A percentile compares a stretch with the other conserved stretches of the same genome.
These are phyloP conservation scores for Synergus japonicus DNA, from an alignment of 2,888 invertebrate genomes.

Conservation along the genomic window DNA sequence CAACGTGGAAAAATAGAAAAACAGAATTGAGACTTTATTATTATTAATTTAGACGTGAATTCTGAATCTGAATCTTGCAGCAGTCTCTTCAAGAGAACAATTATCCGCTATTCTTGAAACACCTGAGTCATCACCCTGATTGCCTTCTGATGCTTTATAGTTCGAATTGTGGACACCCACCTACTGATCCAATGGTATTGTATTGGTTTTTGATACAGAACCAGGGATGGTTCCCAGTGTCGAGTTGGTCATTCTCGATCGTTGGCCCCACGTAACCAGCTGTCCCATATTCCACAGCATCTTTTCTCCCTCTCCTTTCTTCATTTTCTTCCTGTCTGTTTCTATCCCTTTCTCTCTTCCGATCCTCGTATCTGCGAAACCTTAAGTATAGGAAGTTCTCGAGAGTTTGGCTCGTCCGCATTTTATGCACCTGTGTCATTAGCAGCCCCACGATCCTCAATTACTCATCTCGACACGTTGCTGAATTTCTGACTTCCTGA, in stretches of 20 bases:
- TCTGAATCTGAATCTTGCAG: background rate
- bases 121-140: slow-evolving; percentile 4
- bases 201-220: slow-evolving; percentile 2
- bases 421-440: slow-evolving; percentile 37
- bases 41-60: no score
- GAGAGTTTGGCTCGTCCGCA: slow-evolving; percentile 30
- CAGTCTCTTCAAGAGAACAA: background rate
- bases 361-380: slow-evolving; percentile 14
- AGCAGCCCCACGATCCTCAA: slow-evolving; percentile 23
- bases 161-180: background rate
- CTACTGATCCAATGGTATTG: slow-evolving; percentile 1
- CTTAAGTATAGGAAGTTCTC: slow-evolving; percentile 18
- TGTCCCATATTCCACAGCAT: slow-evolving; percentile 42
- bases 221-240: background rate
- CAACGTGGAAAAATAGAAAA: no score
- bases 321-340: background rate
- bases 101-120: background rate
- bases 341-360: slow-evolving; percentile 28
- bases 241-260: slow-evolving; percentile 61
- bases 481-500: slow-evolving; percentile 25
- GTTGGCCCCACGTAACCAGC: slow-evolving; percentile 53
- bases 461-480: slow-evolving; percentile 39
- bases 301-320: background rate
- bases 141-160: background rate
- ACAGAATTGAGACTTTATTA: no score